Conservation (phyloP, 2,888 invertebrate genomes). For the Trichopoda pennipes region DNA sequence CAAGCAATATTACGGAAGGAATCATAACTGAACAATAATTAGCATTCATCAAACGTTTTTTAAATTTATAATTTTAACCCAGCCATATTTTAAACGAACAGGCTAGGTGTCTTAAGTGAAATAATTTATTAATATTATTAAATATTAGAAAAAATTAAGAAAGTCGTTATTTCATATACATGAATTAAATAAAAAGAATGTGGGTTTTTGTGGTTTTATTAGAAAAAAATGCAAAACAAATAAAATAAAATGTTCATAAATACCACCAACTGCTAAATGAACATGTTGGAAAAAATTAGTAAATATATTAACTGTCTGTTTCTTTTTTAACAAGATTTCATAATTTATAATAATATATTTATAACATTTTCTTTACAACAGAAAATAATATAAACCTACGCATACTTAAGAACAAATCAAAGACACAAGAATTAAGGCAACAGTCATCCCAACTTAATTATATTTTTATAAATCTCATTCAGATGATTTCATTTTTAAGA, state of each 20-base stretch:
- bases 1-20: no score
- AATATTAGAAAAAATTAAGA: conserved; percentile 4
- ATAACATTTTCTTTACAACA: background rate
- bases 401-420: background rate
- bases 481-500: no score
- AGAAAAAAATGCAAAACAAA: background rate
- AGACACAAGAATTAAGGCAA: no score
- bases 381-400: conserved; percentile 31
- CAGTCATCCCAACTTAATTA: no score
- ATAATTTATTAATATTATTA: background rate
- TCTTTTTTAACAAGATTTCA: conserved; percentile 50
- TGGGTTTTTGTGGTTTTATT: conserved; percentile 19
- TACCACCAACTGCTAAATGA: conserved; percentile 47
- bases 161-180: conserved; percentile 23
- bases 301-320: conserved; percentile 29
- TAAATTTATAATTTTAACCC: no score
- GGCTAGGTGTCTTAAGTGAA: no score
- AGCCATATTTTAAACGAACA: no score
- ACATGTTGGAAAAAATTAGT: conserved; percentile 24
- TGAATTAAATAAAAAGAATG: conserved; percentile 12
- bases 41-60: no score
- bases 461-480: no score
- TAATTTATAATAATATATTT: conserved; percentile 41
- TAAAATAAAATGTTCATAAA: conserved; percentile 1
- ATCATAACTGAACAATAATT: no score